Percentiles rank a stretch among this genome's conserved stretches.
Conservation (phyloP, 2,888 invertebrate genomes). For the Trissoscelio sp. region DNA sequence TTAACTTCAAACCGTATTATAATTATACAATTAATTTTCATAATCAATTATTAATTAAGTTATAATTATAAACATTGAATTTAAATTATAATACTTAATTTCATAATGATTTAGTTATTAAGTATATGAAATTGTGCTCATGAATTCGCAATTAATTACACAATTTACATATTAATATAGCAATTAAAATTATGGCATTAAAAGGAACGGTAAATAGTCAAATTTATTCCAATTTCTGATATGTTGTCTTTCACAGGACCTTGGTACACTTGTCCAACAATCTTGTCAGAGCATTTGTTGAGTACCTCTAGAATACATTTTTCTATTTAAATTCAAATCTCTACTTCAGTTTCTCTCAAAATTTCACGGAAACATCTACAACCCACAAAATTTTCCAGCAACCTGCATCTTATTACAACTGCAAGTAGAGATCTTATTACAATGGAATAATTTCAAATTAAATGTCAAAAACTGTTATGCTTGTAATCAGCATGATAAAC, state of each 20-base stretch:
- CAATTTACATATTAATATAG: too few relatives aligned
- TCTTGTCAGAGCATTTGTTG: slow-evolving; percentile 22
- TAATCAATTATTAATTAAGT: too few relatives aligned
- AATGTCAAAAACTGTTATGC: slow-evolving; percentile 20
- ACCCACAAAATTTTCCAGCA: slow-evolving; percentile 14
- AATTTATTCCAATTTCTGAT: background rate
- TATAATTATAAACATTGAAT: too few relatives aligned
- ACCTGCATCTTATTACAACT: slow-evolving; percentile 18
- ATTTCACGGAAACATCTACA: slow-evolving; percentile 8
- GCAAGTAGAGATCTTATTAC: too few relatives aligned
- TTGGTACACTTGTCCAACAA: background rate
- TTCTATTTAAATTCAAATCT: slow-evolving; percentile 50
- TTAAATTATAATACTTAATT: too few relatives aligned
- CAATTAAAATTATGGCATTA: too few relatives aligned
- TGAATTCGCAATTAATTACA: too few relatives aligned
- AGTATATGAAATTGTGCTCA: too few relatives aligned
- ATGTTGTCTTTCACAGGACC: slow-evolving; percentile 5
- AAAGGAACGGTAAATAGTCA: too few relatives aligned
- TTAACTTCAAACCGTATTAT: background rate
- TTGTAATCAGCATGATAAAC: background rate
- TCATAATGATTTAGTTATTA: too few relatives aligned
- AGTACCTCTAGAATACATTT: slow-evolving; percentile 21
- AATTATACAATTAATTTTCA: too few relatives aligned
- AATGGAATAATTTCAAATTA: slow-evolving; percentile 22
- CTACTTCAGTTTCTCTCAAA: slow-evolving; percentile 2